Evolutionary conservation across 1,140 invertebrate species (phyloP).

Genomic region (Hyposmocoma kahamanoa): DNA sequence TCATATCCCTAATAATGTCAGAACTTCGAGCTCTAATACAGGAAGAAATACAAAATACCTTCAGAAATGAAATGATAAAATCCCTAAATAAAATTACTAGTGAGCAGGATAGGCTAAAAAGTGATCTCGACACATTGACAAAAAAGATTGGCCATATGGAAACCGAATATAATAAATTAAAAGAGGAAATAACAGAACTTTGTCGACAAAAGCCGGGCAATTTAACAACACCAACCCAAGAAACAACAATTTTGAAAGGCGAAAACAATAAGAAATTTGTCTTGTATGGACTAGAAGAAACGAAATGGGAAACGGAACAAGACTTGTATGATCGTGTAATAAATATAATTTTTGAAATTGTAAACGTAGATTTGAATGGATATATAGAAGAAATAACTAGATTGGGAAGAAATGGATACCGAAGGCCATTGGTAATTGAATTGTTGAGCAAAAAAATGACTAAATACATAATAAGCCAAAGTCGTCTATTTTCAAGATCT

Average conservation of each 20-base stretch:
- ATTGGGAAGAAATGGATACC: neutral
- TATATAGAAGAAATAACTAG: neutral
- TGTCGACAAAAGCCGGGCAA: too few species aligned
- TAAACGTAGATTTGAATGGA: neutral
- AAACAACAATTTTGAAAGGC: neutral
- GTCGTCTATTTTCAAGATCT: neutral
- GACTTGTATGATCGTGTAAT: neutral
- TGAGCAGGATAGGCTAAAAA: too few species aligned
- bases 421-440: neutral
- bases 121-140: too few species aligned
- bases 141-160: too few species aligned
- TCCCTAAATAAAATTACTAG: too few species aligned
- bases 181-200: too few species aligned
- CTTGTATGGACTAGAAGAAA: slow-evolving; percentile 2
- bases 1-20: too few species aligned
- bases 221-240: too few species aligned
- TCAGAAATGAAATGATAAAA: too few species aligned
- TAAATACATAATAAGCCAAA: neutral
- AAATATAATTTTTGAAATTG: neutral
- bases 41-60: too few species aligned
- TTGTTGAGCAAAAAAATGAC: neutral
- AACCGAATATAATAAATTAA: too few species aligned
- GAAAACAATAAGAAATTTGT: neutral
- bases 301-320: neutral
- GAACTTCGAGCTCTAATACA: too few species aligned